Conservation (phyloP, 2,888 invertebrate genomes). For the Spodoptera exigua region DNA sequence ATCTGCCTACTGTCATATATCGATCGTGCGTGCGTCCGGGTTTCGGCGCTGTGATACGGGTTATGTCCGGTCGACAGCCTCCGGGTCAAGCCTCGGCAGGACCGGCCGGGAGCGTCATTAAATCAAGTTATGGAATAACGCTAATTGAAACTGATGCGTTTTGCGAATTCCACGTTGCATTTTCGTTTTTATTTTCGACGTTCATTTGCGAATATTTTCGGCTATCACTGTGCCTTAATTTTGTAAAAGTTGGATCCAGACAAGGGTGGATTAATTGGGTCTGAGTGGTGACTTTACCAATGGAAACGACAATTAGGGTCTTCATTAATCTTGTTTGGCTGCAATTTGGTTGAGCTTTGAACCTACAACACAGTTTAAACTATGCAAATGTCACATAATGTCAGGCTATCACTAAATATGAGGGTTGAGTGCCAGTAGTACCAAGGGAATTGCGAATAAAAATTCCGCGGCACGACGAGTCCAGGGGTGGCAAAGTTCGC, state of each 20-base stretch:
- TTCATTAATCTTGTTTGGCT: not conserved
- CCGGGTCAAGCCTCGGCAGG: slow-evolving; percentile 42
- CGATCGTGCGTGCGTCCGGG: slow-evolving; percentile 44
- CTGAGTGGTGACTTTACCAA: slow-evolving; percentile 14
- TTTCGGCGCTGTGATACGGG: slow-evolving; percentile 27
- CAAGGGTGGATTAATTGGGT: slow-evolving; percentile 11
- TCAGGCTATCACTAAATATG: slow-evolving; percentile 17
- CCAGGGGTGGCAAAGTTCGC: slow-evolving; percentile 48
- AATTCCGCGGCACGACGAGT: slow-evolving; percentile 31
- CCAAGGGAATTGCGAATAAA: slow-evolving; percentile 36
- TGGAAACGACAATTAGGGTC: slow-evolving; percentile 12
- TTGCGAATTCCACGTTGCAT: slow-evolving; percentile 20
- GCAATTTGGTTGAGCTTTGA: not conserved
- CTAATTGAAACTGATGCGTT: slow-evolving; percentile 47
- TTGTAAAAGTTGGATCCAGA: slow-evolving; percentile 21
- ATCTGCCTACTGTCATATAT: slow-evolving; percentile 37
- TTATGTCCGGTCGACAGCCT: slow-evolving; percentile 56
- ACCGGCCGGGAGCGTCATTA: slow-evolving; percentile 15
- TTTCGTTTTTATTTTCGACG: slow-evolving; percentile 8
- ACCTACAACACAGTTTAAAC: not conserved
- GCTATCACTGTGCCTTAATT: slow-evolving; percentile 34
- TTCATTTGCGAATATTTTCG: slow-evolving; percentile 26
- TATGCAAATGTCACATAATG: slow-evolving; percentile 12
- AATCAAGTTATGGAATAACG: slow-evolving; percentile 22
- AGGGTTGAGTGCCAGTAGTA: slow-evolving; percentile 19